Base-by-base conservation (phyloP, 35 echinoderm and acorn worm genomes). In the Ophiothrix spiculata region DNA sequence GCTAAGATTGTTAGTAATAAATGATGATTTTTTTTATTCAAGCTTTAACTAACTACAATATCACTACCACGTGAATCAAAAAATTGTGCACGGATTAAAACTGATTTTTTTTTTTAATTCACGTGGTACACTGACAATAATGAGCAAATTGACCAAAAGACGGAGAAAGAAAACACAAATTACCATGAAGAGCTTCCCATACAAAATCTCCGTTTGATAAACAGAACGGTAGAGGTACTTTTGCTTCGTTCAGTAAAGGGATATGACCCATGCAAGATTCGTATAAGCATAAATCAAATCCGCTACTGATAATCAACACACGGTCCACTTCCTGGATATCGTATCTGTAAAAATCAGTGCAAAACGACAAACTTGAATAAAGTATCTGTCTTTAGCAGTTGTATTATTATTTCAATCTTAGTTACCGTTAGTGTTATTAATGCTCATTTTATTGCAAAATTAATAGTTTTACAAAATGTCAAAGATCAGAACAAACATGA, bases 141-240 rank as follows among this genome's bases (percentile, higher is more conserved):
- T n/a, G n/a, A n/a, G n/a, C n/a, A n/a, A n/a, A n/a, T n/a, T n/a
- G n/a, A n/a, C n/a, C n/a, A n/a, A n/a, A n/a, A n/a, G n/a, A n/a
- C n/a, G n/a, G n/a, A n/a, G n/a, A n/a, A n/a, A n/a, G n/a, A 1
- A 4, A 36, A 17, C 3, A 17, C 0, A 4, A 41, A 2, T 35
- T 83, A 83, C 81, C 49, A 35, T 41, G 17, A 14, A 83, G 36
- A 32, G n/a, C 35, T 1, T 56, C 63, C 77, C 77, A 79, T 0
- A 38, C 36, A n/a, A 79, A 38, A 38, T 34, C 40, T 36, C 77
- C 77, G n/a, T 79, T 79, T 15, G 77, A 15, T 17, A 15, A 36
- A 38, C 77, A 79, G 35, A 34, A 23, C 16, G 77, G 77, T 38
- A 79, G 77, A 34, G 77, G 77, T 17, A 38, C 36, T 79, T 38